Conservation (phyloP, 2,888 invertebrate genomes). For the Hedychridium roseum region DNA sequence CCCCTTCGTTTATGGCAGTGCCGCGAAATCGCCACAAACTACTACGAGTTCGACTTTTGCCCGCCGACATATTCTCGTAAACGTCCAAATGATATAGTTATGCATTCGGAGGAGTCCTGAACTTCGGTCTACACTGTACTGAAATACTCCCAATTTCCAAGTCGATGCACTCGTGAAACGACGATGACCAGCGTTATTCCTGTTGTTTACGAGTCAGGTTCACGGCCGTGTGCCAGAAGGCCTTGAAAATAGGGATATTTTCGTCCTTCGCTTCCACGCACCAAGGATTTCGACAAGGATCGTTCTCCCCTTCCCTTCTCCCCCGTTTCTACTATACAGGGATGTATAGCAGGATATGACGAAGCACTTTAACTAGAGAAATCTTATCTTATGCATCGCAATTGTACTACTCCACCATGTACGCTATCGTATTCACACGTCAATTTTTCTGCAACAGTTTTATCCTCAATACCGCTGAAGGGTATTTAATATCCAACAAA, state of each 20-base stretch:
- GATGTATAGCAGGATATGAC: conserved; percentile 2
- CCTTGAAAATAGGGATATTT: conserved; percentile 21
- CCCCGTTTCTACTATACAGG: background rate
- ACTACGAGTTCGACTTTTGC: conserved; percentile 32
- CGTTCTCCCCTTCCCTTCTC: background rate
- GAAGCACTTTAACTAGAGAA: too few relatives aligned
- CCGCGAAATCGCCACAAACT: conserved; percentile 40
- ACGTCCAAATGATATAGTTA: conserved; percentile 43
- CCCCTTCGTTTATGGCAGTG: conserved; percentile 29
- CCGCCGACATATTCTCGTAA: conserved; percentile 44
- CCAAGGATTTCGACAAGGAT: background rate
- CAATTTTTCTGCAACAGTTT: too few relatives aligned
- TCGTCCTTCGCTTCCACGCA: conserved; percentile 5
- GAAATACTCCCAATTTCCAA: conserved; percentile 33
- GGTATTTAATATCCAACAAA: too few relatives aligned
- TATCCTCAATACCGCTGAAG: too few relatives aligned
- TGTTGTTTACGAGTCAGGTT: conserved; percentile 26
- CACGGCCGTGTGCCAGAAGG: conserved; percentile 2
- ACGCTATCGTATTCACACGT: too few relatives aligned
- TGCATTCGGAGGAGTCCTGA: conserved; percentile 17
- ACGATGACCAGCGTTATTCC: conserved; percentile 20
- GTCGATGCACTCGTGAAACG: conserved; percentile 13
- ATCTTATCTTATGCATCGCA: too few relatives aligned
- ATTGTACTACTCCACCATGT: too few relatives aligned
- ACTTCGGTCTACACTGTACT: conserved; percentile 8